These are phyloP conservation scores for Urocynchramus pylzowi DNA, from an alignment of 2,113 vertebrate species.

Conservation along the genomic window DNA sequence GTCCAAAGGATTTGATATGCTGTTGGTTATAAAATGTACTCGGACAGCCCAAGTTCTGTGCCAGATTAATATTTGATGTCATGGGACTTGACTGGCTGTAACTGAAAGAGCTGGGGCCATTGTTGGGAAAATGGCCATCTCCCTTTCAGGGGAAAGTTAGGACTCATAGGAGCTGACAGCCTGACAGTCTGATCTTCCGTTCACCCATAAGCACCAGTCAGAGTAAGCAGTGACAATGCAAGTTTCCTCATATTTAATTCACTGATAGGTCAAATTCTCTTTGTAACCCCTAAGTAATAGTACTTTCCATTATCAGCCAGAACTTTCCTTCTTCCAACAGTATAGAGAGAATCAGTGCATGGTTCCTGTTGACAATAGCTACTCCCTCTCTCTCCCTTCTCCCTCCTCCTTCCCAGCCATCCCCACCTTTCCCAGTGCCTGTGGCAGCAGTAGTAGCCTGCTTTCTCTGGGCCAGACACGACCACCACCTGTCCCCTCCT, in stretches of 20 bases:
- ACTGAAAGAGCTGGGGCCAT: neutral
- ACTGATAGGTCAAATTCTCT: neutral
- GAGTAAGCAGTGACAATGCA: neutral
- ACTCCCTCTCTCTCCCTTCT: neutral
- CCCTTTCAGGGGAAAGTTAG: neutral
- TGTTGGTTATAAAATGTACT: constrained; percentile 28
- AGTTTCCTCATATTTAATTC: neutral
- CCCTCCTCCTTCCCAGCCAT: neutral
- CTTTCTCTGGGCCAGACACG: neutral
- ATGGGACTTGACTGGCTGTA: constrained; percentile 50
- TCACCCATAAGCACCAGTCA: neutral
- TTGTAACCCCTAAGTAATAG: neutral
- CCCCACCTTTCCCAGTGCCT: neutral
- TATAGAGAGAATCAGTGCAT: neutral
- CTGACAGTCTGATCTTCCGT: neutral
- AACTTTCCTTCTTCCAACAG: neutral
- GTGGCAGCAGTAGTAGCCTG: neutral
- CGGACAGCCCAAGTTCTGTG: neutral
- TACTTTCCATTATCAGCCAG: neutral
- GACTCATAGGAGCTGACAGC: constrained; percentile 28
- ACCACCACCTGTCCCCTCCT: neutral
- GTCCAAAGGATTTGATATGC: constrained; percentile 35
- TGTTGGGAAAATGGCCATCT: constrained; percentile 35
- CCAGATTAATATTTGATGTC: constrained; percentile 50
- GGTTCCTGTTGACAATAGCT: neutral